Conservation (phyloP, 1,140 invertebrate genomes). For the Bathynomus jamesi region DNA sequence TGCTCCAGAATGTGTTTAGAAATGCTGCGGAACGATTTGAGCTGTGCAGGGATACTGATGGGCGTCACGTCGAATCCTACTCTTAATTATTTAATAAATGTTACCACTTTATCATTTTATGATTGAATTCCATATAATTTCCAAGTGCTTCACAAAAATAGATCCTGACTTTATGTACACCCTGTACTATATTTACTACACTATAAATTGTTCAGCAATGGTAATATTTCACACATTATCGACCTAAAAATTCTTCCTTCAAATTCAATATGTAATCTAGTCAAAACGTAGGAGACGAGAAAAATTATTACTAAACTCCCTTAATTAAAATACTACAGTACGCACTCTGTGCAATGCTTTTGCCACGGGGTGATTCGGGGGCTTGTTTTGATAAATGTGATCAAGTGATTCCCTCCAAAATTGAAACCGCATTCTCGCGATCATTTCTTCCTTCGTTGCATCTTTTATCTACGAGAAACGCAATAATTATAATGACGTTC, state of each 20-base stretch:
- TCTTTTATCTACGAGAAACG: slow-evolving; percentile 52
- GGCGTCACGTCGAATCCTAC: too few species aligned
- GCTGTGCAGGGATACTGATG: too few species aligned
- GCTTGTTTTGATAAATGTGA: slow-evolving; percentile 53
- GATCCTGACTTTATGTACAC: too few species aligned
- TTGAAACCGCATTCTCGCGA: slow-evolving; percentile 67
- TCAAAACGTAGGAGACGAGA: background rate
- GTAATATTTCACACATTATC: background rate
- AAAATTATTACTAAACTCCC: background rate
- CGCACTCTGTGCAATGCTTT: background rate
- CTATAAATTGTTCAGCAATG: background rate
- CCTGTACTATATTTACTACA: background rate
- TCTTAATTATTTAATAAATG: too few species aligned
- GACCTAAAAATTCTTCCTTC: background rate
- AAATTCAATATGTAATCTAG: background rate
- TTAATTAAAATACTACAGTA: background rate
- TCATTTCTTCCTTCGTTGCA: slow-evolving; percentile 61
- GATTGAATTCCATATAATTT: too few species aligned
- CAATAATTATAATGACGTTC: background rate
- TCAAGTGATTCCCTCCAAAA: slow-evolving; percentile 79
- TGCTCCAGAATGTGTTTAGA: too few species aligned
- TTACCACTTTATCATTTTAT: too few species aligned
- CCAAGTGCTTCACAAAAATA: too few species aligned
- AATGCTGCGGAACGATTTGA: too few species aligned
- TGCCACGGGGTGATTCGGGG: slow-evolving; percentile 66